Conservation (phyloP, 2,113 vertebrate species). For the Carassius auratus region DNA sequence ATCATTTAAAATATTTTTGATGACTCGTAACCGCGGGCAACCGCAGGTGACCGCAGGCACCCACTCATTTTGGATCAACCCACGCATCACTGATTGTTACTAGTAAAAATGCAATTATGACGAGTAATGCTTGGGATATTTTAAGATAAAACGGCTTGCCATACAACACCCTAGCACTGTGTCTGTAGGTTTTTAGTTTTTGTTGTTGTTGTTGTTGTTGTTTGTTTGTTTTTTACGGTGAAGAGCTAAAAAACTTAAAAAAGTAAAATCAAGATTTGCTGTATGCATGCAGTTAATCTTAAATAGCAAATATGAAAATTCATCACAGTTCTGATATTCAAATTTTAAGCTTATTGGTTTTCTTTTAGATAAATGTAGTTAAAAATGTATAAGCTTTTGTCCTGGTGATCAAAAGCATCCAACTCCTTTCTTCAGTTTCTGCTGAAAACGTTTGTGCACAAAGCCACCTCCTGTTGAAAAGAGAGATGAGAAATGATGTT, state of each 20-base stretch:
- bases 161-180: too few species aligned
- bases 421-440: background rate
- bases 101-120: too few species aligned
- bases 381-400: background rate
- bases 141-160: too few species aligned
- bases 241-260: background rate
- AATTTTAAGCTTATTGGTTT: background rate
- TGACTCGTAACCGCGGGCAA: too few species aligned
- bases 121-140: too few species aligned
- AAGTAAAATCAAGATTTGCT: background rate
- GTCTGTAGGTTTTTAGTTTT: too few species aligned
- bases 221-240: too few species aligned
- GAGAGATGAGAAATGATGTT: slow-evolving; percentile 20
- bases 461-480: slow-evolving; percentile 1
- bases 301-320: background rate
- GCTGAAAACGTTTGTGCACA: slow-evolving; percentile 4
- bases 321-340: background rate
- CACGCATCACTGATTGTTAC: too few species aligned
- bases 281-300: background rate
- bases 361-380: background rate
- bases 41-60: too few species aligned
- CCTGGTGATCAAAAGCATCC: background rate
- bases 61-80: too few species aligned
- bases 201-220: too few species aligned
- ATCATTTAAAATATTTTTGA: too few species aligned